Conservation (phyloP, 2,888 invertebrate species). For the Drosophila kanekoi region DNA sequence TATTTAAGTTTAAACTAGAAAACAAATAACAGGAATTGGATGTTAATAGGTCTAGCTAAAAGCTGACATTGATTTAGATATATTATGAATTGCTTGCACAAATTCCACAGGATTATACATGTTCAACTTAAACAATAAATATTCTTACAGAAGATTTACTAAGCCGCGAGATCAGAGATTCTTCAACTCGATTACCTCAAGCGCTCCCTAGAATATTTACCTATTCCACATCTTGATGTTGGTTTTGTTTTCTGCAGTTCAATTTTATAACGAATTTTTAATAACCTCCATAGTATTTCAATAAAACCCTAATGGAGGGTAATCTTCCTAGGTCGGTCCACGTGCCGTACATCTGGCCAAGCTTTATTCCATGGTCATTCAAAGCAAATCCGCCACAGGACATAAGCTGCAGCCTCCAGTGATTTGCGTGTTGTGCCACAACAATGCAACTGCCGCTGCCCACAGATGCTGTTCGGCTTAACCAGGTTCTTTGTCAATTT, state of each 20-base stretch:
- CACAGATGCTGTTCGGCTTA: constrained; percentile 52
- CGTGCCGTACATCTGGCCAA: constrained; percentile 8
- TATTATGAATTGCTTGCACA: too few species aligned
- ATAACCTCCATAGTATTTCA: too few species aligned
- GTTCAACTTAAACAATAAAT: too few species aligned
- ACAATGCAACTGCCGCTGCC: constrained; percentile 49
- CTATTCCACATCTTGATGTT: too few species aligned
- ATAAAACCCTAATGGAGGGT: background rate
- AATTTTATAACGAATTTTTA: background rate
- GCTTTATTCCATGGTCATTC: constrained; percentile 25
- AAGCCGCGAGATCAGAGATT: too few species aligned
- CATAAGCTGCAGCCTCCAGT: constrained; percentile 19
- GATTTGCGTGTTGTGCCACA: constrained; percentile 40
- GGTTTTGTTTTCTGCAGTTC: too few species aligned
- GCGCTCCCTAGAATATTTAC: too few species aligned
- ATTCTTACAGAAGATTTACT: too few species aligned
- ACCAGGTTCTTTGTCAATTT: constrained; percentile 74
- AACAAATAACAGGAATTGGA: background rate
- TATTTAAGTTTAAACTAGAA: background rate
- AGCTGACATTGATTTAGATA: too few species aligned
- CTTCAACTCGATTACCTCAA: too few species aligned
- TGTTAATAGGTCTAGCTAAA: too few species aligned
- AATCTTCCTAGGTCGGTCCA: background rate
- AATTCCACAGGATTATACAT: too few species aligned
- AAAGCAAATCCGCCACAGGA: constrained; percentile 38